These are phyloP conservation scores for Rhinolophus ferrumequinum DNA, from an alignment of 2,113 vertebrate genomes.

Conservation along the genomic window DNA sequence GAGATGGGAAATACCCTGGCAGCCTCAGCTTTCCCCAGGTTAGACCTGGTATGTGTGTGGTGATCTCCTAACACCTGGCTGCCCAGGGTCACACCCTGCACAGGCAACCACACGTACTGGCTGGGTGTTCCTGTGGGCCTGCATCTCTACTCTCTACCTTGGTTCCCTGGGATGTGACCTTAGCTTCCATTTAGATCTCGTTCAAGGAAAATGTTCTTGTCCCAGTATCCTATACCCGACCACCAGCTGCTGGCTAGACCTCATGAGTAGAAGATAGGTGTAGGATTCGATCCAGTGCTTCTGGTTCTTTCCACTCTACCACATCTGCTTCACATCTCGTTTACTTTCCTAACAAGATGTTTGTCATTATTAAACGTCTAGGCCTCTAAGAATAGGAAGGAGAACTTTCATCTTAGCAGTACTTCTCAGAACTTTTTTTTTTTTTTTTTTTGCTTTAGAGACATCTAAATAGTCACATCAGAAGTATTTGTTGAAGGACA, in stretches of 20 bases:
- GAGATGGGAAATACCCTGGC: not conserved
- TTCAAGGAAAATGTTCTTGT: not conserved
- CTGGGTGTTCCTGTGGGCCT: not conserved
- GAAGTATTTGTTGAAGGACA: not conserved
- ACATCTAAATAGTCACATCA: not conserved
- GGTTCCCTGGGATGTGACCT: not conserved
- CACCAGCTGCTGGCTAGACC: not conserved
- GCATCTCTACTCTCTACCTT: not conserved
- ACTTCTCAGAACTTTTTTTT: not conserved
- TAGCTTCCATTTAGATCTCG: not conserved
- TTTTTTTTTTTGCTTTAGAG: not conserved
- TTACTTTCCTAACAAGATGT: not conserved
- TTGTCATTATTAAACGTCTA: not conserved
- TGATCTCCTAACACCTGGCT: not conserved
- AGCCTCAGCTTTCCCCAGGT: not conserved
- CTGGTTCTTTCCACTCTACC: not conserved
- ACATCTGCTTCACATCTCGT: not conserved
- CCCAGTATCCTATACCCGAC: not conserved
- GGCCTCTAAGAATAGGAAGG: not conserved
- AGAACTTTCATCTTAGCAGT: not conserved
- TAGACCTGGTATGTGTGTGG: not conserved
- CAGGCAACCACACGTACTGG: not conserved
- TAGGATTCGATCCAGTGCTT: not conserved
- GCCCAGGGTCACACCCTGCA: not conserved
- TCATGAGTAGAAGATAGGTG: not conserved